Evolutionary conservation across 1,140 invertebrate genomes (phyloP), one percentile per base, ranked within the genome.

Genomic region (Hylyphantes graminicola): DNA sequence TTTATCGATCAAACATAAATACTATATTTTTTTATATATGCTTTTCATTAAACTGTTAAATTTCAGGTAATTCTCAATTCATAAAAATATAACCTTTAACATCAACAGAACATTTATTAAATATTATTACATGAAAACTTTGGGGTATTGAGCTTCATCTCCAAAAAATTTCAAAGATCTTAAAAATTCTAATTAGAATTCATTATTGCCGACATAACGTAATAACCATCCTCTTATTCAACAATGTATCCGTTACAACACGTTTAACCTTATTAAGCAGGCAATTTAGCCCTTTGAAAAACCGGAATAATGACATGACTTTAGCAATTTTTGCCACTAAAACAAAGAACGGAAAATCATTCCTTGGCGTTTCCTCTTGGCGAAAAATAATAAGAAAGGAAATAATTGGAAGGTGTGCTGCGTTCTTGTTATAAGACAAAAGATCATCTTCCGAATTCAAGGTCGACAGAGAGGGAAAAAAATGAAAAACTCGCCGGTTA

Each of bases 361-460:
- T 74, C 17, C 54, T 21, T 19, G 54, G 11, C 50, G 50, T 57
- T 74, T 74, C 72, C 54, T 74, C 57, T 50, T 74, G 55, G 13
- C 55, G 72, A 55, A 74, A 21, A 70, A 70, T 57, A 74, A 21
- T n/a, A 74, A 21, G 12, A 57, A 74, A 74, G 57, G 35, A 57
- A 65, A 21, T 21, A 74, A 74, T 74, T 65, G 17, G 10, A 65
- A 11, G 54, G 54, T 70, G 51, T 51, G 50, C 51, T 48, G 68
- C 68, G 68, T 70, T 53, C 72, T 53, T 57, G 35, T 57, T 35
- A 21, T 4, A 74, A 59, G 72, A 74, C 72, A 74, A 74, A 74
- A 55, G 72, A 53, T 55, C 72, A 74, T 74, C 72, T 35, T 74
- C 72, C 51, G 54, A 74, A 57, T 74, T 74, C 72, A 74, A 74